A percentile compares a stretch with the other conserved stretches of the same genome.
Evolutionary conservation across 1,140 invertebrate species (phyloP).

Genomic region (Lutraria rhynchaena): DNA sequence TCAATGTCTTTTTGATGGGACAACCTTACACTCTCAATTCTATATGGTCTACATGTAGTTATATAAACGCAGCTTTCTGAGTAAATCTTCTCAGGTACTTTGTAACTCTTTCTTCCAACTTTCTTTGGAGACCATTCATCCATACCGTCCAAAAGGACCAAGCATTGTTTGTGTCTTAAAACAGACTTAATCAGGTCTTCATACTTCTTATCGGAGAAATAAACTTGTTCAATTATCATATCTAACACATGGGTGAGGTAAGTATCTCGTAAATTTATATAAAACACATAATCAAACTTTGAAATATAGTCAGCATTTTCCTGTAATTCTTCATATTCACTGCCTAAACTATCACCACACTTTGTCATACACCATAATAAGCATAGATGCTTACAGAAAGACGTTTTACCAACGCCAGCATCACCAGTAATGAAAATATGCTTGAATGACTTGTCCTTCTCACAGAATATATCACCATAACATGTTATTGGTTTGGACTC

Average conservation of each 20-base stretch:
- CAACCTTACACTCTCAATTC: neutral
- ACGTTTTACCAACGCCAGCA: conserved; percentile 34
- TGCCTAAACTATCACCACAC: too few relatives aligned
- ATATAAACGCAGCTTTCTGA: neutral
- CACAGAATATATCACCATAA: too few relatives aligned
- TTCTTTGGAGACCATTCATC: conserved; percentile 5
- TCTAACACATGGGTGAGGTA: neutral
- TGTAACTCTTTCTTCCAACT: neutral
- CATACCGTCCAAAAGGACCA: conserved; percentile 17
- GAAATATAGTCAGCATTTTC: neutral
- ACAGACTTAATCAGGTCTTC: neutral
- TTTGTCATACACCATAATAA: neutral
- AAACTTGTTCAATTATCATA: conserved; percentile 18
- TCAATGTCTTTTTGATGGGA: neutral
- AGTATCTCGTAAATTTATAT: neutral
- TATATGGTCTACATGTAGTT: conserved; percentile 15
- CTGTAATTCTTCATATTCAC: neutral
- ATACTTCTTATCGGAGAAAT: neutral
- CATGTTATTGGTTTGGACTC: too few relatives aligned
- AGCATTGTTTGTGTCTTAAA: conserved; percentile 6
- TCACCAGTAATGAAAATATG: conserved; percentile 22
- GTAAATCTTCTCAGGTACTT: neutral
- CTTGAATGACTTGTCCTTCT: neutral
- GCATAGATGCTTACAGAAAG: conserved; percentile 10
- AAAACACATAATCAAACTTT: conserved; percentile 37